phyloP scores from a whole-genome alignment of 1,140 invertebrate genomes.

The Polyergus mexicanus region DNA sequence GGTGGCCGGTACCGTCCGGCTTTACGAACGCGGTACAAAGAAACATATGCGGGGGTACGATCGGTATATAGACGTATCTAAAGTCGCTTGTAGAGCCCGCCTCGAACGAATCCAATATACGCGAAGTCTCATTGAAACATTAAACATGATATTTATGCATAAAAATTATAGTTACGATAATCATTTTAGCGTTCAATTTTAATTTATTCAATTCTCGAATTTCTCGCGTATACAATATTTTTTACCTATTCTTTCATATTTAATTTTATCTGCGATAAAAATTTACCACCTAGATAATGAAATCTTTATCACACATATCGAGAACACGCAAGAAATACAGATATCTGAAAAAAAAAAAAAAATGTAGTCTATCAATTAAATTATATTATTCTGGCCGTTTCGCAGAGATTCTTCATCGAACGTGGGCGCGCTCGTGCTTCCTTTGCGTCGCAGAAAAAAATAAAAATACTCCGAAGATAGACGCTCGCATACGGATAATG shows the following conservation, averaged over 20 bases:
- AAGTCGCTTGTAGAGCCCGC: background rate
- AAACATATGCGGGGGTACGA: background rate
- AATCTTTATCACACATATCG: background rate
- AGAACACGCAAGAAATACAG: background rate
- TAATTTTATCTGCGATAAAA: background rate
- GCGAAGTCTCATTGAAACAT: background rate
- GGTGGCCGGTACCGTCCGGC: slow-evolving; percentile 56
- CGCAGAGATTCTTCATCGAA: slow-evolving; percentile 43
- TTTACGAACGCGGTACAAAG: slow-evolving; percentile 20
- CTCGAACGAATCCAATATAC: background rate
- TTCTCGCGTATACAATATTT: background rate
- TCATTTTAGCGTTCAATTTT: background rate
- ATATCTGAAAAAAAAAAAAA: too few species aligned
- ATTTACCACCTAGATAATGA: background rate
- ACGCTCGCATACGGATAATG: slow-evolving; percentile 41
- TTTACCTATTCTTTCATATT: background rate
- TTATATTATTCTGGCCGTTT: slow-evolving; percentile 23
- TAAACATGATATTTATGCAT: background rate
- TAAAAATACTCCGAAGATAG: slow-evolving; percentile 21
- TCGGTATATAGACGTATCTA: background rate
- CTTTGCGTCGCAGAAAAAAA: slow-evolving; percentile 41
- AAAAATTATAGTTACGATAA: background rate
- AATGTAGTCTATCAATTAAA: slow-evolving; percentile 16
- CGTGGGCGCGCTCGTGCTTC: slow-evolving; percentile 51
- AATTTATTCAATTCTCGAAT: background rate